Conservation (phyloP, 2,888 invertebrate genomes). For the Seira musarum region DNA sequence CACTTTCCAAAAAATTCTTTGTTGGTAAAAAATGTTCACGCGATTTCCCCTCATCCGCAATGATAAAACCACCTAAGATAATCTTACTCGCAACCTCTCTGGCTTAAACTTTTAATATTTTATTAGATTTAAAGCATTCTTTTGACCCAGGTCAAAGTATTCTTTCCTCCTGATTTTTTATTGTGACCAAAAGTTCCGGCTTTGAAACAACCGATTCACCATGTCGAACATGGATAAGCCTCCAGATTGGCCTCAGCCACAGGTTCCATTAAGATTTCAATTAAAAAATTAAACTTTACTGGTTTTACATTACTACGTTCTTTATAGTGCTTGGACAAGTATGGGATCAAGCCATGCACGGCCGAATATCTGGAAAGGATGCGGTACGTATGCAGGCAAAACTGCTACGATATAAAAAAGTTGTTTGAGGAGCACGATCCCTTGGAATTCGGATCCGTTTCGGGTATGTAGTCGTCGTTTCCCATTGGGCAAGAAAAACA, state of each 20-base stretch:
- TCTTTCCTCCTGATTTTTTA: too few species aligned
- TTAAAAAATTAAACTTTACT: neutral
- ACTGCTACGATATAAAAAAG: slow-evolving; percentile 60
- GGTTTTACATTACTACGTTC: neutral
- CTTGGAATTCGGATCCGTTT: slow-evolving; percentile 67
- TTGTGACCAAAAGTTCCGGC: too few species aligned
- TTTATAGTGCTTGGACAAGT: slow-evolving; percentile 66
- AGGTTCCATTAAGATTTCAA: slow-evolving; percentile 54
- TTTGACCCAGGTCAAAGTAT: too few species aligned
- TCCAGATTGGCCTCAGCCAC: slow-evolving; percentile 60
- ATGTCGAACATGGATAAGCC: slow-evolving; percentile 67
- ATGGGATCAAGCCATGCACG: slow-evolving; percentile 68
- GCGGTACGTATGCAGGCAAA: slow-evolving; percentile 57
- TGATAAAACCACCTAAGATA: too few species aligned
- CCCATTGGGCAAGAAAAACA: too few species aligned
- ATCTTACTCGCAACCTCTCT: too few species aligned
- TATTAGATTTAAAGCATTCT: too few species aligned
- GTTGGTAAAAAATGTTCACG: too few species aligned
- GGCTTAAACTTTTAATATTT: too few species aligned
- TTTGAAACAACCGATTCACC: slow-evolving; percentile 31
- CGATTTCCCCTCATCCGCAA: too few species aligned
- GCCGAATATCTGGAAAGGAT: slow-evolving; percentile 68
- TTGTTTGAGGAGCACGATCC: slow-evolving; percentile 68
- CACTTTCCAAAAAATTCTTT: too few species aligned
- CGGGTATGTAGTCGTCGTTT: slow-evolving; percentile 64